These are phyloP conservation scores for Eurosta solidaginis DNA, from an alignment of 1,140 invertebrate species.

Conservation along the genomic window DNA sequence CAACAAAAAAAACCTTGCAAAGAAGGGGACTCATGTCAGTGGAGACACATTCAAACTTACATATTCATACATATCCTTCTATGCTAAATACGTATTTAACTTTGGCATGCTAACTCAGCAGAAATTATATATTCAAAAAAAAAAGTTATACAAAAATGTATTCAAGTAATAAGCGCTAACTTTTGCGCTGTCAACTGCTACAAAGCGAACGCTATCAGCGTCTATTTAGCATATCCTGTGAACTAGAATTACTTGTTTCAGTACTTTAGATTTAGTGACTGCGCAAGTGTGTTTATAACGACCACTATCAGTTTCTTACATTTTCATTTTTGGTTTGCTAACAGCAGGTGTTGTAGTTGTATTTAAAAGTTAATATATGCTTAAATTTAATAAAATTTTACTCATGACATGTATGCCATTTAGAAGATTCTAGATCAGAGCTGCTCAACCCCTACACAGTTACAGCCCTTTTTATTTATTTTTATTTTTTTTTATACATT, in stretches of 20 bases:
- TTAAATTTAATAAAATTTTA: too few relatives aligned
- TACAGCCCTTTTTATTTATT: too few relatives aligned
- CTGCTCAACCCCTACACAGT: too few relatives aligned
- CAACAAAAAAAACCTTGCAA: not conserved
- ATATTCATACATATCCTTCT: not conserved
- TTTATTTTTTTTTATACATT: too few relatives aligned
- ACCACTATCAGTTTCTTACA: not conserved
- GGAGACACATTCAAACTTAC: not conserved
- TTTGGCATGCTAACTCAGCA: not conserved
- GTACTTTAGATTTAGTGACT: not conserved
- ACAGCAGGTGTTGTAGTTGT: too few relatives aligned
- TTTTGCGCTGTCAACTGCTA: conserved; percentile 7
- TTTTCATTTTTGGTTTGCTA: too few relatives aligned
- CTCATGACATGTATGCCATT: too few relatives aligned
- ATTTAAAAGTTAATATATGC: too few relatives aligned
- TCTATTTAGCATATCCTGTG: conserved; percentile 1
- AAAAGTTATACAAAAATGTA: not conserved
- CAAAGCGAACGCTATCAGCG: not conserved
- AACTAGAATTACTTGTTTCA: too few relatives aligned
- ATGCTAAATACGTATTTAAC: not conserved
- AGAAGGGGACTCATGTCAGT: not conserved
- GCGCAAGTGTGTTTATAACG: not conserved
- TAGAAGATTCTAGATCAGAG: too few relatives aligned
- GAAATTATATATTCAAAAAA: not conserved
- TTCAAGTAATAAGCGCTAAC: conserved; percentile 13